A percentile compares a stretch with the other conserved stretches of the same genome.
These are phyloP conservation scores for Geophilus truncorum DNA, from an alignment of 2,888 invertebrate genomes.

Conservation along the genomic window DNA sequence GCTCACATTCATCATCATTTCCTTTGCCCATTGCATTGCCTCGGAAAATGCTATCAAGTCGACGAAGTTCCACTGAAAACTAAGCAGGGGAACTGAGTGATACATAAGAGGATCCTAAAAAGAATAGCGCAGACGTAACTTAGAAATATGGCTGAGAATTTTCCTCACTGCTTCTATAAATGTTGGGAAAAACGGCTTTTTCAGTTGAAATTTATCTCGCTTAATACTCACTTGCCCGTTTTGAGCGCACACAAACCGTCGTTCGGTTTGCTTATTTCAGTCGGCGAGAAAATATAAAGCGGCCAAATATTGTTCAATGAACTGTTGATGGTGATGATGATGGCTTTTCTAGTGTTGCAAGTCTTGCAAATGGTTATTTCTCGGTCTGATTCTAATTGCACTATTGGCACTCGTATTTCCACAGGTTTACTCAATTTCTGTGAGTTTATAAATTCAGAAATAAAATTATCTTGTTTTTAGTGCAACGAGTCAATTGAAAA, in stretches of 20 bases:
- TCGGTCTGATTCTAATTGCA: no score
- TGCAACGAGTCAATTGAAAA: no score
- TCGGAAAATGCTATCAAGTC: not conserved
- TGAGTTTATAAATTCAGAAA: no score
- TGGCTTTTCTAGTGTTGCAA: no score
- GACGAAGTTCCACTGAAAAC: not conserved
- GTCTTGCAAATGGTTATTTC: no score
- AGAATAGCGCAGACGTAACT: not conserved
- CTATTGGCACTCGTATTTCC: no score
- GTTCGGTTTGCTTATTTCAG: not conserved
- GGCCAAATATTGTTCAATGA: not conserved
- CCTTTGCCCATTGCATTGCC: not conserved
- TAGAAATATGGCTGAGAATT: not conserved
- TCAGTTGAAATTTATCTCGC: not conserved
- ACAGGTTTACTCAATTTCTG: no score
- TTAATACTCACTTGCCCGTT: not conserved
- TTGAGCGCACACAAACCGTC: not conserved
- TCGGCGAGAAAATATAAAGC: not conserved
- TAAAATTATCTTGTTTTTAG: no score
- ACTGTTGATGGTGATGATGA: not conserved
- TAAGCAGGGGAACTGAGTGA: not conserved
- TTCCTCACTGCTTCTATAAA: not conserved
- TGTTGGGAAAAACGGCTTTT: not conserved
- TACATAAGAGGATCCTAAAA: not conserved
- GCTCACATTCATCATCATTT: not conserved